These are phyloP conservation scores for Hydriomena furcata DNA, from an alignment of 2,888 invertebrate species.

Conservation along the genomic window DNA sequence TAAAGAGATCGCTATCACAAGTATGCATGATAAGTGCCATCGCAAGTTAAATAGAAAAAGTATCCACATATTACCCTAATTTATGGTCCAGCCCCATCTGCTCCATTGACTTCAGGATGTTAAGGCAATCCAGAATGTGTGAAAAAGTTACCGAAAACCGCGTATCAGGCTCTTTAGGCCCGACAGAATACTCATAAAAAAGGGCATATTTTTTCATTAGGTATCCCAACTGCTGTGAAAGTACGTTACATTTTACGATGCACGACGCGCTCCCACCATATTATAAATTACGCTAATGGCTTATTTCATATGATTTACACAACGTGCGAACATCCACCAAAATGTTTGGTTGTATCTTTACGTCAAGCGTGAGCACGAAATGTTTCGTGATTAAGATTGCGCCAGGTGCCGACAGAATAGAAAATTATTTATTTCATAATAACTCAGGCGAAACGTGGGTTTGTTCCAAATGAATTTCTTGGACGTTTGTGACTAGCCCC, in stretches of 20 bases:
- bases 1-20: background rate
- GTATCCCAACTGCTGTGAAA: slow-evolving; percentile 31
- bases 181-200: slow-evolving; percentile 32
- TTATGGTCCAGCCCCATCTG: slow-evolving; percentile 21
- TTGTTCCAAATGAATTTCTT: too few relatives aligned
- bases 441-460: too few relatives aligned
- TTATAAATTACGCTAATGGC: slow-evolving; percentile 60
- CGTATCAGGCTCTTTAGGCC: slow-evolving; percentile 27
- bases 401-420: slow-evolving; percentile 12
- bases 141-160: slow-evolving; percentile 26
- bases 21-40: too few relatives aligned
- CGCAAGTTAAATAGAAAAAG: slow-evolving; percentile 8
- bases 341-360: slow-evolving; percentile 21
- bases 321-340: slow-evolving; percentile 43
- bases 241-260: slow-evolving; percentile 47
- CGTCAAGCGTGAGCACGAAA: slow-evolving; percentile 20
- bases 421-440: slow-evolving; percentile 6
- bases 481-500: too few relatives aligned
- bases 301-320: slow-evolving; percentile 60
- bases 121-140: slow-evolving; percentile 22
- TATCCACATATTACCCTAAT: slow-evolving; percentile 11
- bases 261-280: slow-evolving; percentile 40
- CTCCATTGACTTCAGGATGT: slow-evolving; percentile 24
- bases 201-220: slow-evolving; percentile 40
- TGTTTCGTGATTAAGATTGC: slow-evolving; percentile 23